Conservation (phyloP, 2,113 vertebrate genomes). For the Smithornis capensis region DNA sequence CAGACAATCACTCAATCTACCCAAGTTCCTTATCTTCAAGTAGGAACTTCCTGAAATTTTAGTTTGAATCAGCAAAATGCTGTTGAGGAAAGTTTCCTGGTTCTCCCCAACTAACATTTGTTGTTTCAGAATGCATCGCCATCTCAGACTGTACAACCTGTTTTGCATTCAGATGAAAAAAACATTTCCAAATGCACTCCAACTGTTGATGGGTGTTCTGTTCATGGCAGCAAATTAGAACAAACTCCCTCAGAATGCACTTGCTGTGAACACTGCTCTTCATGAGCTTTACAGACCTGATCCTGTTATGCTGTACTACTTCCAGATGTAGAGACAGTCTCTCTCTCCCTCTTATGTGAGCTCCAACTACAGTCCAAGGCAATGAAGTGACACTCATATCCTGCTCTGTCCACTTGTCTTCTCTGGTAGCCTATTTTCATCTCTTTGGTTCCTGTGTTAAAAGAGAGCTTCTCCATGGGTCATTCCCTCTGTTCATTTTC, state of each 20-base stretch:
- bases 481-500: not conserved
- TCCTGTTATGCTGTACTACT: not conserved
- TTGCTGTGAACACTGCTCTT: not conserved
- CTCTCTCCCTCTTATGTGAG: rapidly evolving
- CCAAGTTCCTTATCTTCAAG: not conserved
- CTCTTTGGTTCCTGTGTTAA: not conserved
- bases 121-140: not conserved
- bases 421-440: not conserved
- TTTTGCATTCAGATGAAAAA: not conserved
- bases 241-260: rapidly evolving
- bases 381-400: not conserved
- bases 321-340: not conserved
- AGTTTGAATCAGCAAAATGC: not conserved
- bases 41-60: not conserved
- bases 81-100: not conserved
- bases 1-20: not conserved
- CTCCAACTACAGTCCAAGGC: not conserved
- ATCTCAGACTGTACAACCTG: not conserved
- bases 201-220: not conserved
- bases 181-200: not conserved
- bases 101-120: not conserved
- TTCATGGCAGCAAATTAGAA: not conserved
- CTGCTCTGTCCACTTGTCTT: not conserved
- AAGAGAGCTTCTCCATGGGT: not conserved
- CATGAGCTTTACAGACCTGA: not conserved